A percentile compares a stretch with the other conserved stretches of the same genome.
phyloP scores from a whole-genome alignment of 2,113 vertebrate genomes.

The Procapra przewalskii region DNA sequence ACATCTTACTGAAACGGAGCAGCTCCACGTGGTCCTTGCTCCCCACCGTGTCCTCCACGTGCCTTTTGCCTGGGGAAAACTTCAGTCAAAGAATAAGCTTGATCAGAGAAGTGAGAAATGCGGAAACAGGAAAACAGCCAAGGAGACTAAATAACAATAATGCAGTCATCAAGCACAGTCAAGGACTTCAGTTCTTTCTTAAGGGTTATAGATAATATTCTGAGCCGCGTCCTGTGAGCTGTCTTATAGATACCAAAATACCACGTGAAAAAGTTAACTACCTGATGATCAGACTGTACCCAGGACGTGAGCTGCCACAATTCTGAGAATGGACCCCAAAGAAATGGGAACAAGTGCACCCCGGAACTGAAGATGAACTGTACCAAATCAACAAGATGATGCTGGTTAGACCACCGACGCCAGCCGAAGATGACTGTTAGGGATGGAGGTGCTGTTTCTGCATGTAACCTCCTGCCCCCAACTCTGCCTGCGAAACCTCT shows the following conservation, averaged over 20 bases:
- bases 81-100: background rate
- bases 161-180: background rate
- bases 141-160: background rate
- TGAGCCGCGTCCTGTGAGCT: background rate
- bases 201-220: background rate
- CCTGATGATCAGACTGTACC: background rate
- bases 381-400: background rate
- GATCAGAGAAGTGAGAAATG: background rate
- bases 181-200: background rate
- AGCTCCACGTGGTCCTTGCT: background rate
- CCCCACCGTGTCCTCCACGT: accelerated
- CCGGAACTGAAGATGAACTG: background rate
- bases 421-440: background rate
- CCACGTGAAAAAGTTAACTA: background rate
- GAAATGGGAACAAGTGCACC: background rate
- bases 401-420: background rate
- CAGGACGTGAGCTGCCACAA: accelerated
- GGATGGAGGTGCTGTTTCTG: background rate
- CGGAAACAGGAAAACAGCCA: background rate
- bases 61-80: background rate
- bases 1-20: background rate
- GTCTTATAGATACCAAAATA: background rate
- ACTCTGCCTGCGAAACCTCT: background rate
- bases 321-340: background rate
- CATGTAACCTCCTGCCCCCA: background rate